phyloP scores from a whole-genome alignment of 2,888 invertebrate species.

The Tetranychus piercei region DNA sequence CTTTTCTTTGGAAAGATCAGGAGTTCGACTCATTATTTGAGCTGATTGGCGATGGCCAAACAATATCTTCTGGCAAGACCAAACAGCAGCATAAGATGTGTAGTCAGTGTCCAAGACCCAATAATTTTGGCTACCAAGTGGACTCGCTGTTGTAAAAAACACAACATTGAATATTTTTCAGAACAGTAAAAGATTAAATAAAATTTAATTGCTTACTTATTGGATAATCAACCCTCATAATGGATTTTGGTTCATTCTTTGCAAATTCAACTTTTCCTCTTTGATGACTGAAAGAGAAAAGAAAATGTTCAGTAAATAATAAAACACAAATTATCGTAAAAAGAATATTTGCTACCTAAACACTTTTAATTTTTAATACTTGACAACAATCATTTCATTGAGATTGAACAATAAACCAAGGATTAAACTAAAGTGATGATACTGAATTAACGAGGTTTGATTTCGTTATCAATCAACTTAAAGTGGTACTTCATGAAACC shows the following conservation, averaged over 20 bases:
- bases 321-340: background rate
- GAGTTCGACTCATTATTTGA: constrained; percentile 55
- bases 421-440: too few species aligned
- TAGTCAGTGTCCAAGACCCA: constrained; percentile 57
- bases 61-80: constrained; percentile 55
- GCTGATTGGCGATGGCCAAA: constrained; percentile 58
- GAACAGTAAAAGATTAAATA: background rate
- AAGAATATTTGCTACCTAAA: background rate
- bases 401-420: too few species aligned
- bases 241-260: constrained; percentile 43
- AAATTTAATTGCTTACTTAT: background rate
- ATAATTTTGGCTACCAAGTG: constrained; percentile 51
- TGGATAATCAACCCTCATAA: constrained; percentile 29
- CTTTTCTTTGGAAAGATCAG: constrained; percentile 49
- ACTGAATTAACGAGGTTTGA: too few species aligned
- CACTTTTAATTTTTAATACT: too few species aligned
- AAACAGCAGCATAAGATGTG: constrained; percentile 51
- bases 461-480: too few species aligned
- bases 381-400: too few species aligned
- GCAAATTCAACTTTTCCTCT: constrained; percentile 34
- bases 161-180: background rate
- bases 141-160: background rate
- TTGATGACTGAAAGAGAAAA: background rate
- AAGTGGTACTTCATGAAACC: too few species aligned
- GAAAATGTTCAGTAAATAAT: background rate